Conservation (phyloP, 2,888 invertebrate species). For the Metalampra italica region DNA sequence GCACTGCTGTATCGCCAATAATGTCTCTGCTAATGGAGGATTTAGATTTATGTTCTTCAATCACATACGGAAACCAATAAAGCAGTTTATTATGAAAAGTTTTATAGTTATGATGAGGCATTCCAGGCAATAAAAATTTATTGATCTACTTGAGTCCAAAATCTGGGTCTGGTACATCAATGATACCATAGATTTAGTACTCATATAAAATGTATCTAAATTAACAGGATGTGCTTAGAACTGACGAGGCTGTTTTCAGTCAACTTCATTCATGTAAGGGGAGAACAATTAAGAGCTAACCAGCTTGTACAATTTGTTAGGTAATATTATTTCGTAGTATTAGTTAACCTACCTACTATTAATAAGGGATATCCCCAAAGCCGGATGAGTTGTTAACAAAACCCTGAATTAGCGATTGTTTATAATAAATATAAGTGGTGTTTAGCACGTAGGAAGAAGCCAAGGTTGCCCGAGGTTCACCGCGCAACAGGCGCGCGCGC, state of each 20-base stretch:
- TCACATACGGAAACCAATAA: conserved; percentile 35
- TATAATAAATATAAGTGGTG: conserved; percentile 42
- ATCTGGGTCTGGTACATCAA: background rate
- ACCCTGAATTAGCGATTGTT: conserved; percentile 36
- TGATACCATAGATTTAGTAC: background rate
- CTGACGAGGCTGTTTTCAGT: background rate
- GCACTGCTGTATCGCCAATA: conserved; percentile 21
- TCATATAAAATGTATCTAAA: background rate
- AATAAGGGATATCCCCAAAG: background rate
- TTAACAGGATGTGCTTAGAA: conserved; percentile 3
- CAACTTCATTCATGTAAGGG: background rate
- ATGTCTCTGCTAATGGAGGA: conserved; percentile 51
- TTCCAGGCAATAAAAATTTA: conserved; percentile 23
- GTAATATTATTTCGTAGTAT: too few species aligned
- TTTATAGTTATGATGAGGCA: conserved; percentile 29
- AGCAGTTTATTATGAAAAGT: conserved; percentile 52
- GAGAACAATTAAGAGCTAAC: too few species aligned
- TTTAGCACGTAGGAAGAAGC: conserved; percentile 41
- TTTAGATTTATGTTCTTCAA: conserved; percentile 48
- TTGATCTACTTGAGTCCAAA: conserved; percentile 27
- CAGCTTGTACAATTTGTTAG: too few species aligned
- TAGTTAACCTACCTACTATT: too few species aligned
- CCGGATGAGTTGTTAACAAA: conserved; percentile 16
- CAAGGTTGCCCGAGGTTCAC: conserved; percentile 43
- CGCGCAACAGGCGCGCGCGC: conserved; percentile 39